These are phyloP conservation scores for Nemoura dubitans DNA, from an alignment of 2,888 invertebrate species.

Conservation along the genomic window DNA sequence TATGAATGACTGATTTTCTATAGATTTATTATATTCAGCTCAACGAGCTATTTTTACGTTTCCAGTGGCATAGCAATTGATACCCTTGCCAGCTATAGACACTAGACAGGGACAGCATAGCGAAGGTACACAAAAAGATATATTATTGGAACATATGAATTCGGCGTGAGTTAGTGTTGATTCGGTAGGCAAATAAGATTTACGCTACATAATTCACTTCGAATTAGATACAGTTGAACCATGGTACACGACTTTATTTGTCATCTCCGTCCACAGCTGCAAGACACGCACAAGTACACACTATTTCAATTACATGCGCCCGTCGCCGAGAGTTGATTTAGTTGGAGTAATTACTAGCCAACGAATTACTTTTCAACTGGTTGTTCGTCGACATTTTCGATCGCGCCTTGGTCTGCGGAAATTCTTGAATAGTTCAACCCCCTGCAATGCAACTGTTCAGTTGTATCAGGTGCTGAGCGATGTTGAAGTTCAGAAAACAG, in stretches of 20 bases:
- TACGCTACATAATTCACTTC: neutral
- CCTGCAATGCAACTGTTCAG: no score
- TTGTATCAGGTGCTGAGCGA: no score
- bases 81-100: neutral
- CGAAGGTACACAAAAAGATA: neutral
- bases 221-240: neutral
- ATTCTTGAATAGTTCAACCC: no score
- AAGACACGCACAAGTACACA: neutral
- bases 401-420: no score
- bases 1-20: neutral
- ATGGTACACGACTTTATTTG: neutral
- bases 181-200: neutral
- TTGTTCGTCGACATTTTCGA: no score
- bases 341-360: neutral
- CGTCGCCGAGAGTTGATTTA: neutral
- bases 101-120: neutral
- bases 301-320: neutral
- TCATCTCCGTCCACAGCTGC: neutral
- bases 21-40: neutral
- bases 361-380: neutral
- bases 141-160: neutral
- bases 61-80: neutral
- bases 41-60: neutral
- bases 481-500: no score
- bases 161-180: neutral